Evolutionary conservation across 2,888 invertebrate species (phyloP).

Genomic region (Dicyrtomina minuta): DNA sequence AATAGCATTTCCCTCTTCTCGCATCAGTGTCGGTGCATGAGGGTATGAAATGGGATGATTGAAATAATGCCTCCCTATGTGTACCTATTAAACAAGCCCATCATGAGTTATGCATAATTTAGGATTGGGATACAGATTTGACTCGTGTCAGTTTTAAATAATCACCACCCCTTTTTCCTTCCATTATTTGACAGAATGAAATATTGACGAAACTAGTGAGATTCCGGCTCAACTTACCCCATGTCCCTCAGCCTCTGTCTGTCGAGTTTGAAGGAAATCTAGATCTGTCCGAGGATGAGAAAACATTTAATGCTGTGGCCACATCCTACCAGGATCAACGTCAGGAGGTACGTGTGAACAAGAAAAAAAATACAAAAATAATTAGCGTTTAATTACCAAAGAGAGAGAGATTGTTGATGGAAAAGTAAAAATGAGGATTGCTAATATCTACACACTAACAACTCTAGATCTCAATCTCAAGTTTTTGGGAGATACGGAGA

Average conservation of each 20-base stretch:
- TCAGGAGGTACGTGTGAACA: constrained; percentile 38
- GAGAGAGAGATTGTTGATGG: too few relatives aligned
- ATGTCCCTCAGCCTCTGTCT: constrained; percentile 35
- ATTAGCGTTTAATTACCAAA: neutral
- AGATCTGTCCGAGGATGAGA: constrained; percentile 46
- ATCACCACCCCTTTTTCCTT: constrained; percentile 3
- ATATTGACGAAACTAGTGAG: constrained; percentile 35
- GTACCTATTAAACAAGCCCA: too few relatives aligned
- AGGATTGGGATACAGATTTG: too few relatives aligned
- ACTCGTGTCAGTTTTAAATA: neutral
- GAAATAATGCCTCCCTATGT: too few relatives aligned
- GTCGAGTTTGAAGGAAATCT: constrained; percentile 43
- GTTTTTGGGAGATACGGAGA: constrained; percentile 22
- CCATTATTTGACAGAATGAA: constrained; percentile 44
- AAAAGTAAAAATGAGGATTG: too few relatives aligned
- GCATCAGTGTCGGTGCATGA: too few relatives aligned
- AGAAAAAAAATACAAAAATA: too few relatives aligned
- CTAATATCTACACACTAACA: too few relatives aligned
- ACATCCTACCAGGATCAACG: constrained; percentile 37
- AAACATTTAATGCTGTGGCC: constrained; percentile 41
- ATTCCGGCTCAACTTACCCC: constrained; percentile 39
- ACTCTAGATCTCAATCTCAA: constrained; percentile 22
- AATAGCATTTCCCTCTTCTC: too few relatives aligned
- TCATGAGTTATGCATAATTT: too few relatives aligned
- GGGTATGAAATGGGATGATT: too few relatives aligned